Evolutionary conservation across 35 echinoderm and acorn worm genomes (phyloP).

Genomic region (Stichopus chloronotus): DNA sequence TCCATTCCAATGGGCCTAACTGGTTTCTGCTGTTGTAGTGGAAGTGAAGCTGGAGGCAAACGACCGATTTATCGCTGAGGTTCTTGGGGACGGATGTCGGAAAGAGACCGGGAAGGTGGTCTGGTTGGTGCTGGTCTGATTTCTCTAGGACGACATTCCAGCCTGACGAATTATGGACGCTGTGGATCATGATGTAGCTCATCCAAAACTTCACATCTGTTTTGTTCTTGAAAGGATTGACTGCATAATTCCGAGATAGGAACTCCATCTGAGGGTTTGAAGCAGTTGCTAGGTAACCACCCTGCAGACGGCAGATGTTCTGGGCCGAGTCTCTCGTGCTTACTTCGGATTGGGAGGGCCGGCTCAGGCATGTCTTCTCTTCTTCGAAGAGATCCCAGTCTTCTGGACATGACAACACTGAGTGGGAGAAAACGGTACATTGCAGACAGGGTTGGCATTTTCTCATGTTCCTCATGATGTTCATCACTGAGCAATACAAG

Average conservation of each 20-base stretch:
- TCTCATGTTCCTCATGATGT: no score
- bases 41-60: conserved; percentile 33
- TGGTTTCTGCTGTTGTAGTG: background rate
- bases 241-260: background rate
- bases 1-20: background rate
- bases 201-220: conserved; percentile 35
- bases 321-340: background rate
- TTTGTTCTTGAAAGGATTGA: background rate
- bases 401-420: conserved; percentile 46
- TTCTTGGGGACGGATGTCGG: conserved; percentile 20
- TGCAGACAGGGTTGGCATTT: background rate
- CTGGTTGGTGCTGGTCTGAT: background rate
- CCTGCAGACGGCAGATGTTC: conserved; percentile 3
- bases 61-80: background rate
- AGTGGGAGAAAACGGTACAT: background rate
- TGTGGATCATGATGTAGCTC: conserved; percentile 52
- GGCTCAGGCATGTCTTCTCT: conserved; percentile 41
- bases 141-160: conserved; percentile 35
- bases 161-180: conserved; percentile 10
- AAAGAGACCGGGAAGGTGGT: background rate
- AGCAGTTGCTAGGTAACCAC: conserved; percentile 43
- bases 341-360: background rate
- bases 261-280: conserved; percentile 19
- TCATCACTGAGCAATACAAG: no score
- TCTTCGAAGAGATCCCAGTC: conserved; percentile 5